Evolutionary conservation across 2,888 invertebrate species (phyloP).

Genomic region (Neoitamus cyanurus): DNA sequence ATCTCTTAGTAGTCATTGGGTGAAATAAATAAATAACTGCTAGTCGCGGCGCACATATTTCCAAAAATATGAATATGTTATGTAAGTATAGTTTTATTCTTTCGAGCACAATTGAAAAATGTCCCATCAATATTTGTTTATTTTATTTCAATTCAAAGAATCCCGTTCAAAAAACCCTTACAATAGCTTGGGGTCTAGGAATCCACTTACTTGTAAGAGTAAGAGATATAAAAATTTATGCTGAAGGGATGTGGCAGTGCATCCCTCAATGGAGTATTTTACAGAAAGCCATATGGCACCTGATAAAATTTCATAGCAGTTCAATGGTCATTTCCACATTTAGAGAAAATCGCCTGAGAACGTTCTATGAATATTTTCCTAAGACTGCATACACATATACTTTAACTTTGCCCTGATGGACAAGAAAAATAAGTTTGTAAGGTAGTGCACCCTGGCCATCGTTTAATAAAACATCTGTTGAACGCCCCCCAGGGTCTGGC

Average conservation of each 20-base stretch:
- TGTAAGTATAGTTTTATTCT: too few species aligned
- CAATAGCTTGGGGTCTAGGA: too few species aligned
- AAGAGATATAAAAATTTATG: too few species aligned
- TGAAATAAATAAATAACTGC: too few species aligned
- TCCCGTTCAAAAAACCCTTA: too few species aligned
- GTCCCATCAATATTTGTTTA: too few species aligned
- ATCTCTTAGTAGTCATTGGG: too few species aligned
- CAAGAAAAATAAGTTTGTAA: not conserved
- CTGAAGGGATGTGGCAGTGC: not conserved
- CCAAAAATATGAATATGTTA: too few species aligned
- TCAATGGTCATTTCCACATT: not conserved
- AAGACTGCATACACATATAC: not conserved
- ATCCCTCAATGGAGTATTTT: not conserved
- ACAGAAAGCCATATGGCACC: not conserved
- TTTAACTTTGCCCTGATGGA: not conserved
- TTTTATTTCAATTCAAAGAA: too few species aligned
- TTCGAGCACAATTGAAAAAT: too few species aligned
- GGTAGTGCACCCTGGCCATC: not conserved
- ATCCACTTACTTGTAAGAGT: too few species aligned
- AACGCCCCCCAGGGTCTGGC: slow-evolving; percentile 76
- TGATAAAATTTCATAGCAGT: not conserved
- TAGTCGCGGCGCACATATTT: too few species aligned
- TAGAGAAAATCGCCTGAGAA: not conserved
- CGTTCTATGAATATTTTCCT: not conserved
- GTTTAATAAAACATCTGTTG: not conserved